Base-by-base conservation (phyloP, 2,113 vertebrate genomes). In the Axis porcinus region DNA sequence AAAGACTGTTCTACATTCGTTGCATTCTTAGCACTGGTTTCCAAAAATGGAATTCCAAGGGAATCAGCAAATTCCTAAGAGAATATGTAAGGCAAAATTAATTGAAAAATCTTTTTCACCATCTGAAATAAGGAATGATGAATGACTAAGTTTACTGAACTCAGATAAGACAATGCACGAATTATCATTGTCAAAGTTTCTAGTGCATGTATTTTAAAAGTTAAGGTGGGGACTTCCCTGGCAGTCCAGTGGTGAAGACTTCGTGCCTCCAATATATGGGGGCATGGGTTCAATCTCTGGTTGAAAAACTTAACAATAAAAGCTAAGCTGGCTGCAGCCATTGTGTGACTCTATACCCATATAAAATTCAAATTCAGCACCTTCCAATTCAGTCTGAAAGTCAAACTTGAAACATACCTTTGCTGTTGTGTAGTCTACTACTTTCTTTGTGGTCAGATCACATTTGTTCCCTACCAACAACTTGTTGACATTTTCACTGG, bases 1-100 rank as follows among this genome's bases (percentile, higher is more conserved):
- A 99, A 99, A 99, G 99, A 99, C 99, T 99, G 99, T 99, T 99
- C 99, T 99, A 99, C 99, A 91, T 99, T 99, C 98, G 99, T 99
- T 99, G 99, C 99, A 8, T 99, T 99, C 99, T 99, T 99, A 97
- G 99, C 99, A 97, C 99, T 99, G 96, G 99, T 99, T 99, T 99
- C 99, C 99, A 99, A 99, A 99, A 99, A 99, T 0, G 99, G 99
- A 98, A 99, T 99, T 97, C 99, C 99, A 98, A 99, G 98, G 97
- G 99, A 99, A 99, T 99, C 99, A 27, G 99, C 99, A 99, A 99
- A 99, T 98, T 99, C 99, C 99, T 99, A 97, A 97, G 90, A 81
- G 0, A 27, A 98, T 91, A 98, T 55, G 96, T 30, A 96, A 87
- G 0, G 1, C 83, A 97, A 50, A 95, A 27, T 97, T 94, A 97